Evolutionary conservation across 2,888 invertebrate species (phyloP), one percentile per base, ranked within the genome.

Genomic region (Morpho deidamia): DNA sequence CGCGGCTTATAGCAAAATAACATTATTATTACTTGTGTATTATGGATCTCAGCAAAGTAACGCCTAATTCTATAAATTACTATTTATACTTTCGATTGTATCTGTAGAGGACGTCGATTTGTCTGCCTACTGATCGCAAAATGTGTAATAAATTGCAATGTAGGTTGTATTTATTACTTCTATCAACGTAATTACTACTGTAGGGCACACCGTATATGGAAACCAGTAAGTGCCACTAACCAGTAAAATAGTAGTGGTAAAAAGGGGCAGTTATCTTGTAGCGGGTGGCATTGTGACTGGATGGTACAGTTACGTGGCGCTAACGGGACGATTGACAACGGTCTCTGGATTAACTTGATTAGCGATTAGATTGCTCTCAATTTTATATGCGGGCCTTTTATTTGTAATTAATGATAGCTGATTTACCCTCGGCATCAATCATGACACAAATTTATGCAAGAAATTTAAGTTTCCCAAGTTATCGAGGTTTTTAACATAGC

Each of bases 231-330:
- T 10, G 37, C 37, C 8, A 49, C 14, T 34, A 23, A 32, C 12
- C 4, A 8, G 41, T 41, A 35, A 33, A 41, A 34, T 42, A 49
- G 35, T 40, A 55, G 53, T 63, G 46, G 56, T 56, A 50, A 38
- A 43, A 50, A 57, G 56, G 54, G 54, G 56, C 55, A 56, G 47
- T 59, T 44, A 61, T 43, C 63, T 35, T 52, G 66, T 70, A 70
- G 69, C 70, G 69, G 52, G 65, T 69, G 70, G 69, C 69, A 70
- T 70, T 70, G 70, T 70, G 72, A 69, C 70, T 66, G 65, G 70
- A 63, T 60, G 69, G 69, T 75, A 79, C 79, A 73, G 80, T 78
- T 81, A 81, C 55, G 61, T 65, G 69, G 66, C 69, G 70, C 70
- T 78, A 78, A 79, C 80, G 78, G 79, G 68, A 63, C 56, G 41